Conservation (phyloP, 2,797 vertebrate genomes). For the Coreius guichenoti region DNA sequence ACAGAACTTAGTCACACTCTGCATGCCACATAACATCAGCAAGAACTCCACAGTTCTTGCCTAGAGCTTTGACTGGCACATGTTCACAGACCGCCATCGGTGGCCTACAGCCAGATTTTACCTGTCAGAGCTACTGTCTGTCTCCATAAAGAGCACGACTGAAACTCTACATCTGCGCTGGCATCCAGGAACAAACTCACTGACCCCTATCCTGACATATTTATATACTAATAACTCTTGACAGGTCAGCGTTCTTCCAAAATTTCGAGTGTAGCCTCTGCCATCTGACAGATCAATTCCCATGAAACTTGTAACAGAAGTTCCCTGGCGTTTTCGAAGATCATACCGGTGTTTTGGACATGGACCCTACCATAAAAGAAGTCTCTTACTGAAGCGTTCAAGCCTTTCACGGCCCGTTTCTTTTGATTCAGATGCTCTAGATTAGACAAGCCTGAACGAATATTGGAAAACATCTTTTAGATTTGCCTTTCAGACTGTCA, state of each 20-base stretch:
- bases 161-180: not conserved
- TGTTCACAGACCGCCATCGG: not conserved
- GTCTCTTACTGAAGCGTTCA: not conserved
- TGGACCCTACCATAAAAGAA: not conserved
- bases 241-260: not conserved
- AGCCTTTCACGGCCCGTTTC: not conserved
- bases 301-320: constrained; percentile 9
- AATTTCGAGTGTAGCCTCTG: not conserved
- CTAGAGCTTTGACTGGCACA: not conserved
- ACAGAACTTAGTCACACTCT: not conserved
- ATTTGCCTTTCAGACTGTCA: not conserved
- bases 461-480: not conserved
- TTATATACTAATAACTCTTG: constrained; percentile 1
- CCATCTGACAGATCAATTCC: constrained; percentile 16
- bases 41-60: not conserved
- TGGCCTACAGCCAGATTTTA: not conserved
- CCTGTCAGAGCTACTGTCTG: constrained; percentile 7
- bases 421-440: not conserved
- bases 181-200: not conserved
- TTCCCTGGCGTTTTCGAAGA: not conserved
- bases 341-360: constrained; percentile 6
- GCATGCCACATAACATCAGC: not conserved
- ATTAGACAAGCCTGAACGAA: constrained; percentile 12
- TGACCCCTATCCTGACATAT: not conserved
- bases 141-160: not conserved